Percentiles rank a stretch among this genome's conserved stretches.
These are phyloP conservation scores for Pseudococcus longispinus DNA, from an alignment of 2,888 invertebrate species.

Conservation along the genomic window DNA sequence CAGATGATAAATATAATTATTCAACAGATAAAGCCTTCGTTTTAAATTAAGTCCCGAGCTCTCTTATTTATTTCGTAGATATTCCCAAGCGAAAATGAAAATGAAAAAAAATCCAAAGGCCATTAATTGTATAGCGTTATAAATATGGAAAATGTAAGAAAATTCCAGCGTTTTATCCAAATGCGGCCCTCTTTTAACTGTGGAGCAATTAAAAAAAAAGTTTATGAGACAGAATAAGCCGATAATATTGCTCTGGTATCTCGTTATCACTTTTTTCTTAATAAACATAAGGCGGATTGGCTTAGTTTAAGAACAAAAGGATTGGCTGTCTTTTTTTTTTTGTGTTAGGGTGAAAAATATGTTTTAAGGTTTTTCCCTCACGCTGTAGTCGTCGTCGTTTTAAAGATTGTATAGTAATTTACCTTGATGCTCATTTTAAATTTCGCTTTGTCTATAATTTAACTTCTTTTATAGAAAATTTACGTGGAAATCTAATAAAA, in stretches of 20 bases:
- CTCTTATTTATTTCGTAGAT: slow-evolving; percentile 40
- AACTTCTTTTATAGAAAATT: slow-evolving; percentile 34
- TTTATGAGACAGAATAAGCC: slow-evolving; percentile 41
- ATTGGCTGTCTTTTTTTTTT: slow-evolving; percentile 20
- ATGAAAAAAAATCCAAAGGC: slow-evolving; percentile 8
- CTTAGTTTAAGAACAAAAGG: slow-evolving; percentile 44
- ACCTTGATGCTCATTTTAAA: slow-evolving; percentile 37
- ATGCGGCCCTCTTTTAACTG: not conserved
- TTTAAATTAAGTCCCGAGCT: slow-evolving; percentile 37
- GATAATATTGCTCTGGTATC: slow-evolving; percentile 32
- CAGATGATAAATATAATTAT: slow-evolving; percentile 35
- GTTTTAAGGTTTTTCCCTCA: not conserved
- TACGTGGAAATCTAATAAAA: slow-evolving; percentile 39
- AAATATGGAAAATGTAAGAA: slow-evolving; percentile 46
- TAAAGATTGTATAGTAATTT: slow-evolving; percentile 43
- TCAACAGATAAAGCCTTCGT: slow-evolving; percentile 43
- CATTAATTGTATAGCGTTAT: slow-evolving; percentile 43
- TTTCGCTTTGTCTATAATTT: slow-evolving; percentile 31
- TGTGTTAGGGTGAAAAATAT: slow-evolving; percentile 20
- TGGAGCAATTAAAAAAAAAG: slow-evolving; percentile 38
- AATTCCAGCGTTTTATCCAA: slow-evolving; percentile 32
- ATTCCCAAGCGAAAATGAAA: slow-evolving; percentile 18
- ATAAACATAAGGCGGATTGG: slow-evolving; percentile 39
- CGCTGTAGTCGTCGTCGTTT: not conserved
- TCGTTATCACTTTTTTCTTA: slow-evolving; percentile 42